phyloP scores from a whole-genome alignment of 1,140 invertebrate genomes.

The Cyclargus thomasi region DNA sequence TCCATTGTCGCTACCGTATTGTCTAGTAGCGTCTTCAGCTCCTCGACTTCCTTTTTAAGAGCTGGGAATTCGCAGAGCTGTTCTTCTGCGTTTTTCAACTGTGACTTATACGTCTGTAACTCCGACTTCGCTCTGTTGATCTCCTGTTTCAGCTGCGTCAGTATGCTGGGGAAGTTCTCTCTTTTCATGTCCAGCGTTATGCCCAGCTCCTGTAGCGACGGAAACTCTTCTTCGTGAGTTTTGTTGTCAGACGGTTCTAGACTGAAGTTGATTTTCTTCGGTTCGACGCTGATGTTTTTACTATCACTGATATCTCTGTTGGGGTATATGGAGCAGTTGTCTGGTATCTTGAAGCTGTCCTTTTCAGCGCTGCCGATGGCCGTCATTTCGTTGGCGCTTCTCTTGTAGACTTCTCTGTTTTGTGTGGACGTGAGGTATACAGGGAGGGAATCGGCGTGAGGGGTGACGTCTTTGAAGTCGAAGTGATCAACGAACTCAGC shows the following conservation, averaged over 20 bases:
- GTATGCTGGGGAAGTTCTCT: conserved; percentile 62
- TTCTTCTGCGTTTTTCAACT: conserved; percentile 73
- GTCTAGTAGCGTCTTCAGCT: conserved; percentile 73
- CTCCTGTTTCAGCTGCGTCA: conserved; percentile 75
- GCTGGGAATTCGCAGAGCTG: conserved; percentile 73
- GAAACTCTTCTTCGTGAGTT: conserved; percentile 47
- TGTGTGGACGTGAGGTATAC: conserved; percentile 59
- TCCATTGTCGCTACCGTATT: conserved; percentile 75
- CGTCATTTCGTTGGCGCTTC: conserved; percentile 70
- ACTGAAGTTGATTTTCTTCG: conserved; percentile 71
- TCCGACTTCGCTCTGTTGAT: conserved; percentile 73
- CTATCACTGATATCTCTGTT: conserved; percentile 61
- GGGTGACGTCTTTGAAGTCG: conserved; percentile 40
- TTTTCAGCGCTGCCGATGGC: conserved; percentile 51
- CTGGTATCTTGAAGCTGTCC: conserved; percentile 49
- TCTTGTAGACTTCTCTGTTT: conserved; percentile 54
- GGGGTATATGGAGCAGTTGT: conserved; percentile 71
- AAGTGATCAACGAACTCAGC: conserved; percentile 48
- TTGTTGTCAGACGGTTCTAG: conserved; percentile 53
- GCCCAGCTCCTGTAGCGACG: conserved; percentile 56
- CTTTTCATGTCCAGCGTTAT: conserved; percentile 58
- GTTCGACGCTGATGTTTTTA: conserved; percentile 60
- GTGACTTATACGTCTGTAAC: conserved; percentile 71
- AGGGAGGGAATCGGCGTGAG: conserved; percentile 56
- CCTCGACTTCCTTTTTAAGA: conserved; percentile 77